Evolutionary conservation across 2,888 invertebrate species (phyloP), one percentile per base, ranked within the genome.

Genomic region (Bellardia pandia): DNA sequence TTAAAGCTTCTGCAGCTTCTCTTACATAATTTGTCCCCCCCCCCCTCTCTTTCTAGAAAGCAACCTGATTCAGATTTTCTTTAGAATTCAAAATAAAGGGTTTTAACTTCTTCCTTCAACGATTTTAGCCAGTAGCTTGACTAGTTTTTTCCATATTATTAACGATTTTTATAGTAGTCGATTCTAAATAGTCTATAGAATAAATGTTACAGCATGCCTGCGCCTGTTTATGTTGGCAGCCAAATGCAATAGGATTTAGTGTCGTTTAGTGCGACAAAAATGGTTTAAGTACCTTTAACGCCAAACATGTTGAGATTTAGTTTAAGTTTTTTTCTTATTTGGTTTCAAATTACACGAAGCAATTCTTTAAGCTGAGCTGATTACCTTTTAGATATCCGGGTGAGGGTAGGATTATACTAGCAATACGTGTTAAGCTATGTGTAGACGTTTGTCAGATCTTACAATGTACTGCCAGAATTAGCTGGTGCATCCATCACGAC

Each of bases 211-310:
- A 72, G 16, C 45, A 53, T 76, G 51, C 40, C n/a, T 75, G 74
- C 37, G 81, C 48, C 74, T 80, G 66, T 82, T 75, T 76, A 45
- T 71, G 78, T 58, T 82, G 78, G 66, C 76, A 30, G 23, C 42
- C 68, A 78, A 81, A 75, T 85, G 71, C 75, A 85, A 85, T 78
- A 87, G 71, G 71, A 85, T 85, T 87, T 87, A 87, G 85, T 87
- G 87, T 85, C 87, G 87, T 85, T 87, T 79, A 85, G 88, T 86
- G 88, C 88, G 86, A 88, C 88, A 88, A 86, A 86, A 88, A 88
- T 88, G 88, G 88, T 86, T 88, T 88, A 86, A 88, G 77, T 88
- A 86, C 86, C 68, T 88, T 88, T 86, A 80, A 84, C 86, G 85
- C 83, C 83, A 84, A 88, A 86, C 83, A 76, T 77, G 86, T 78